These are phyloP conservation scores for Agapetus fuscipes DNA, from an alignment of 2,888 invertebrate genomes.

Conservation along the genomic window DNA sequence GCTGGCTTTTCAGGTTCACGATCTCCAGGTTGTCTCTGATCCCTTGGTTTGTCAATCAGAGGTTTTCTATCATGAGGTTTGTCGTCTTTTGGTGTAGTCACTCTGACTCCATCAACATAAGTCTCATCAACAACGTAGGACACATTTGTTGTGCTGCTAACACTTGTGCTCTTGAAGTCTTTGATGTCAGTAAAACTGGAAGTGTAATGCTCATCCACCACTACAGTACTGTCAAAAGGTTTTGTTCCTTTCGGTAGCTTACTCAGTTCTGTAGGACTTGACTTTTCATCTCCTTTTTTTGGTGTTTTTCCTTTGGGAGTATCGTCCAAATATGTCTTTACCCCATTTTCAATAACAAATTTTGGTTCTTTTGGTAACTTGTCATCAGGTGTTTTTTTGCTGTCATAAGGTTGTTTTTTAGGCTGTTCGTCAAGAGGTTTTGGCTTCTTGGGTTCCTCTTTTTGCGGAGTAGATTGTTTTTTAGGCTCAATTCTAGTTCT, in stretches of 20 bases:
- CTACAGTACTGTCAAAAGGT: background rate
- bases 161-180: slow-evolving; percentile 2
- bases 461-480: slow-evolving; percentile 21
- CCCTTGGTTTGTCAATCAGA: slow-evolving; percentile 6
- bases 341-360: slow-evolving; percentile 9
- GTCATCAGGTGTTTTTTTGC: slow-evolving; percentile 1
- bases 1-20: slow-evolving; percentile 16
- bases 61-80: slow-evolving; percentile 12
- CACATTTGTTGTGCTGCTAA: background rate
- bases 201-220: slow-evolving; percentile 1
- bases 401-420: background rate
- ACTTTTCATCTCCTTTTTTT: slow-evolving; percentile 23
- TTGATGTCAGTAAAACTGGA: slow-evolving; percentile 4
- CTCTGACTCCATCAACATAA: slow-evolving; percentile 1
- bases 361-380: slow-evolving; percentile 2
- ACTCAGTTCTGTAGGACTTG: slow-evolving; percentile 2
- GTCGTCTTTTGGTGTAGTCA: background rate
- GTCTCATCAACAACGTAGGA: slow-evolving; percentile 2
- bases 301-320: slow-evolving; percentile 22
- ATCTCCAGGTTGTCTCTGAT: slow-evolving; percentile 1
- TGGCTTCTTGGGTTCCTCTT: too few species aligned
- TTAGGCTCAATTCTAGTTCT: slow-evolving; percentile 3
- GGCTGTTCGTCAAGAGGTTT: slow-evolving; percentile 1
- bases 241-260: background rate
- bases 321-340: slow-evolving; percentile 10